These are phyloP conservation scores for Microctonus hyperodae DNA, from an alignment of 2,888 invertebrate genomes.

Conservation along the genomic window DNA sequence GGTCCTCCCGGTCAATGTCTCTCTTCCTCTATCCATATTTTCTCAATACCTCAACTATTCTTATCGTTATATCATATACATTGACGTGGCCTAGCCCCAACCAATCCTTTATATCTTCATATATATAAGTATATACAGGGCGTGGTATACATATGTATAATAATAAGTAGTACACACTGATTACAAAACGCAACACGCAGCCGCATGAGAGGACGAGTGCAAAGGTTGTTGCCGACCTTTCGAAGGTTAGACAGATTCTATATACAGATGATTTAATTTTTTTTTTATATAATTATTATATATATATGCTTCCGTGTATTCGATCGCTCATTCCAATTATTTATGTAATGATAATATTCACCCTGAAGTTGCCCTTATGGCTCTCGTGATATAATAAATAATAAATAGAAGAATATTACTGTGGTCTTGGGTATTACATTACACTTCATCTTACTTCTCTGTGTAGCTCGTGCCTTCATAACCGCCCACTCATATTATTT, in stretches of 20 bases:
- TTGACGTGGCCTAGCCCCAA: constrained; percentile 2
- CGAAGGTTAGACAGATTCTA: constrained; percentile 47
- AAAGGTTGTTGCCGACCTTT: constrained; percentile 53
- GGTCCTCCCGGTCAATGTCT: constrained; percentile 7
- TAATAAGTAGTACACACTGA: too few species aligned
- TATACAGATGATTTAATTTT: neutral
- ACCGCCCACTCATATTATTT: constrained; percentile 20
- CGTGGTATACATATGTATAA: constrained; percentile 23
- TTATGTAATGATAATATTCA: constrained; percentile 45
- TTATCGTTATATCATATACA: constrained; percentile 3
- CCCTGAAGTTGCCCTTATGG: constrained; percentile 36
- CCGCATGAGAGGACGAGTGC: constrained; percentile 39
- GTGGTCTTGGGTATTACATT: constrained; percentile 7
- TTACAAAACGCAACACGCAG: neutral
- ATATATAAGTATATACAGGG: constrained; percentile 21
- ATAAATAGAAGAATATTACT: constrained; percentile 20
- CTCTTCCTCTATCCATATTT: neutral
- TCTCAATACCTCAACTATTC: neutral
- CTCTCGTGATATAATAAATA: constrained; percentile 29
- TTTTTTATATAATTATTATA: neutral
- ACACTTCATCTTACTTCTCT: constrained; percentile 2
- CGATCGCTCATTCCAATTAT: constrained; percentile 42
- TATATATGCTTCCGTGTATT: constrained; percentile 52
- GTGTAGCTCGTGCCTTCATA: neutral
- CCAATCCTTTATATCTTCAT: neutral